Evolutionary conservation across 2,113 vertebrate species (phyloP).

Genomic region (Aphyosemion australe): DNA sequence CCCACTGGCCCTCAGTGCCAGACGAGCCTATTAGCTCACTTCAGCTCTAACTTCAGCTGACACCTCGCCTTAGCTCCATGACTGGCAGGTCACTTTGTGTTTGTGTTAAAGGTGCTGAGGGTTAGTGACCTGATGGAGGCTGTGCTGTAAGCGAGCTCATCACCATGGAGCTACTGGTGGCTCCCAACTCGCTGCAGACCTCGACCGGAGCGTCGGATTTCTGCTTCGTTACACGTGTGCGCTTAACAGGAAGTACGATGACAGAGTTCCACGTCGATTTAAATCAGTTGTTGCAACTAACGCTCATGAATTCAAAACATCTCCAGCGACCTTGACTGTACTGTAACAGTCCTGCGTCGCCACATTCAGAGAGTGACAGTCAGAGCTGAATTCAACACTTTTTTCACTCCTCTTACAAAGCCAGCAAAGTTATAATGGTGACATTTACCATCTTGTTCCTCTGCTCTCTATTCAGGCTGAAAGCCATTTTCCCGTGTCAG

Average conservation of each 20-base stretch:
- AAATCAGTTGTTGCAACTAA: slow-evolving; percentile 5
- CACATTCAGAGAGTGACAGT: slow-evolving; percentile 34
- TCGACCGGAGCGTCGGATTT: slow-evolving; percentile 7
- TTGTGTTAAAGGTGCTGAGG: slow-evolving; percentile 44
- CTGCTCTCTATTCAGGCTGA: slow-evolving; percentile 47
- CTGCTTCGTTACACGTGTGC: background rate
- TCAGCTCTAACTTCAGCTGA: slow-evolving; percentile 67
- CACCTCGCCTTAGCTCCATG: slow-evolving; percentile 60
- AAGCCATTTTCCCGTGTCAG: slow-evolving; percentile 64
- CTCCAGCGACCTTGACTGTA: slow-evolving; percentile 29
- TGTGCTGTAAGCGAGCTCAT: slow-evolving; percentile 24
- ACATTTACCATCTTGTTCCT: slow-evolving; percentile 47
- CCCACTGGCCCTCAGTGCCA: slow-evolving; percentile 55
- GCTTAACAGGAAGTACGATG: background rate
- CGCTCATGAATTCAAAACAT: slow-evolving; percentile 4
- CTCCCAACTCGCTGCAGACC: background rate
- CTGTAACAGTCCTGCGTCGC: slow-evolving; percentile 13
- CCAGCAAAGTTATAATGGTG: slow-evolving; percentile 48
- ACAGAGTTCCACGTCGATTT: slow-evolving; percentile 4
- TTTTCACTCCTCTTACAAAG: slow-evolving; percentile 14
- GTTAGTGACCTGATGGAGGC: slow-evolving; percentile 44
- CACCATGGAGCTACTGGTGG: background rate
- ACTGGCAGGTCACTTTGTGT: slow-evolving; percentile 46
- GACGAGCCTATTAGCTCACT: slow-evolving; percentile 58
- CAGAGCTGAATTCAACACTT: slow-evolving; percentile 18